A percentile compares a stretch with the other conserved stretches of the same genome.
Evolutionary conservation across 2,888 invertebrate genomes (phyloP).

Genomic region (Chromoteleia sp.): DNA sequence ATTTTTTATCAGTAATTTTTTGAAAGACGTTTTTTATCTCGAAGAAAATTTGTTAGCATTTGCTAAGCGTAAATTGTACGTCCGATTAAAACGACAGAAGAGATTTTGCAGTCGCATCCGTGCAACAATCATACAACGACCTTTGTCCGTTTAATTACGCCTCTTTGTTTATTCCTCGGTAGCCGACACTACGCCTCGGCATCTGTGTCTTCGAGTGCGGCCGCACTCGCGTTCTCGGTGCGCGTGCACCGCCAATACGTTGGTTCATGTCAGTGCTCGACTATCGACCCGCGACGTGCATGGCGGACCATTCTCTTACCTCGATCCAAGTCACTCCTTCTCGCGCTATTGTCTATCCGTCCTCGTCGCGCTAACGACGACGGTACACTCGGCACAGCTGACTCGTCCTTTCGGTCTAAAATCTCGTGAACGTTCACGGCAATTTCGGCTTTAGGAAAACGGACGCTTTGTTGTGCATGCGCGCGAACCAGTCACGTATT

Average conservation of each 20-base stretch:
- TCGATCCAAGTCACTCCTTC: conserved; percentile 35
- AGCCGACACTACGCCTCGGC: conserved; percentile 26
- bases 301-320: conserved; percentile 54
- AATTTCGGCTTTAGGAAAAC: conserved; percentile 36
- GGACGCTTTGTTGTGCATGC: conserved; percentile 57
- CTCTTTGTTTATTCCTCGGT: conserved; percentile 41
- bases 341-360: conserved; percentile 11
- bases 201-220: conserved; percentile 35
- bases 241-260: conserved; percentile 45
- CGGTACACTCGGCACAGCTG: conserved; percentile 22
- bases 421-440: conserved; percentile 29
- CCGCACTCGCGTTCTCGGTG: conserved; percentile 53
- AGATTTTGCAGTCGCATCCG: conserved; percentile 6
- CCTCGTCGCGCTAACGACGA: conserved; percentile 19
- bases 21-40: too few relatives aligned
- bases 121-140: conserved; percentile 16
- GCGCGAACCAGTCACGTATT: conserved; percentile 40
- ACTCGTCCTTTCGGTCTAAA: conserved; percentile 44
- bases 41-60: too few relatives aligned
- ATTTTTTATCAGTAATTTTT: too few relatives aligned
- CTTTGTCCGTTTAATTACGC: conserved; percentile 46
- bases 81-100: too few relatives aligned
- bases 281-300: conserved; percentile 64
- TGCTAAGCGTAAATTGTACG: too few relatives aligned
- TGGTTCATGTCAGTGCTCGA: conserved; percentile 62